A percentile compares a stretch with the other conserved stretches of the same genome.
Conservation (phyloP, 2,113 vertebrate genomes). For the Anseranas semipalmata region DNA sequence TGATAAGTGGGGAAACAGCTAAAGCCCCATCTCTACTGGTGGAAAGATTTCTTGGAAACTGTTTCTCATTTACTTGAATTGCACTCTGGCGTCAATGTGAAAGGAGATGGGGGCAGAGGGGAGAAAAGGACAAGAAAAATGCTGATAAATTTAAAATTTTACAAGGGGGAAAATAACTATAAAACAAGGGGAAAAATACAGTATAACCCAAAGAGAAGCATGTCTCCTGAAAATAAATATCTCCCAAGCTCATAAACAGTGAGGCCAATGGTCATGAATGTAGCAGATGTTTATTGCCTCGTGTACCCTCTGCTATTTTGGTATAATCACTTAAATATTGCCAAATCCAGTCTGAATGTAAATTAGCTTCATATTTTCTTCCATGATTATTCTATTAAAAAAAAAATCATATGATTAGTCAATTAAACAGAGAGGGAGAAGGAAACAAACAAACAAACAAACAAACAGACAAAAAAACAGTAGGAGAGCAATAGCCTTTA, state of each 20-base stretch:
- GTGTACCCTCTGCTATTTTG: conserved; percentile 72
- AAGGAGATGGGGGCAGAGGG: neutral
- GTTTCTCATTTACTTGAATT: conserved; percentile 32
- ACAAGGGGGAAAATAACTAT: neutral
- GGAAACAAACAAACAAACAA: neutral
- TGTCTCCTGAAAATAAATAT: conserved; percentile 77
- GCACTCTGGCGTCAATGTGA: neutral
- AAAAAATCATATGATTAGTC: conserved; percentile 77
- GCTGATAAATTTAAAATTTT: conserved; percentile 60
- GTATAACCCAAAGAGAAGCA: conserved; percentile 39
- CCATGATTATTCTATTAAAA: conserved; percentile 77
- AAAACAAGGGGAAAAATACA: conserved; percentile 19
- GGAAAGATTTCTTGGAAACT: neutral
- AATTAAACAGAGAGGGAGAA: conserved; percentile 65
- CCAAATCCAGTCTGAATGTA: conserved; percentile 78
- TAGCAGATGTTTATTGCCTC: conserved; percentile 78
- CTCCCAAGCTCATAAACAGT: conserved; percentile 71
- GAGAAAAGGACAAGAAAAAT: neutral
- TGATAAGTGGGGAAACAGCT: neutral
- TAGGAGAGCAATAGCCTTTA: conserved; percentile 79
- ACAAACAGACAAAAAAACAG: neutral
- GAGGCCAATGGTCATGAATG: conserved; percentile 73
- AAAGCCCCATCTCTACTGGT: neutral
- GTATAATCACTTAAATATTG: conserved; percentile 79
- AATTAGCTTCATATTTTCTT: conserved; percentile 80